Conservation (phyloP, 2,113 vertebrate species). For the Colinus virginianus region DNA sequence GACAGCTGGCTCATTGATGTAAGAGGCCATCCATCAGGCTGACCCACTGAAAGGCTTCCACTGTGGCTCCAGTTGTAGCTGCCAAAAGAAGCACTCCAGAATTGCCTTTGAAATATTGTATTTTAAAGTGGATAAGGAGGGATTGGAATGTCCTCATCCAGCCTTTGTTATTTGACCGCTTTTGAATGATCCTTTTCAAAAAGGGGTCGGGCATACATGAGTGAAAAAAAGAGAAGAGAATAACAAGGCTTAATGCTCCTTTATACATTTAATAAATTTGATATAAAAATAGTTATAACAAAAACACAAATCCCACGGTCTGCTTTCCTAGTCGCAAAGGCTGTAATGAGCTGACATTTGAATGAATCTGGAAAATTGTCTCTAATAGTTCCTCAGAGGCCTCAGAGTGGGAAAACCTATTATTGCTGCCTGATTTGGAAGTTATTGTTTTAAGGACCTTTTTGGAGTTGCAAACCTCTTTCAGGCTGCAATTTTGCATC, state of each 20-base stretch:
- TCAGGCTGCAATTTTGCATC: neutral
- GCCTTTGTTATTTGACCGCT: constrained; percentile 47
- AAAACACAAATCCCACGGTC: constrained; percentile 3
- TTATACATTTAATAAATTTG: constrained; percentile 41
- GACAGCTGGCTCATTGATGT: constrained; percentile 39
- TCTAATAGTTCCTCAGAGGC: constrained; percentile 43
- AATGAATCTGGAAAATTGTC: constrained; percentile 44
- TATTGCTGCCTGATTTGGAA: neutral
- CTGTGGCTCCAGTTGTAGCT: constrained; percentile 21
- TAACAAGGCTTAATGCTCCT: neutral
- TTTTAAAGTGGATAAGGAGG: constrained; percentile 63
- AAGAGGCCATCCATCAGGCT: constrained; percentile 45
- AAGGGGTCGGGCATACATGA: constrained; percentile 1
- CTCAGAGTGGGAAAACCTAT: constrained; percentile 18
- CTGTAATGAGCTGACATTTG: constrained; percentile 29
- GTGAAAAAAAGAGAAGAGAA: neutral
- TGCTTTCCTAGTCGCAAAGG: neutral
- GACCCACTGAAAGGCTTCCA: constrained; percentile 60
- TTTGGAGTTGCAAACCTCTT: neutral
- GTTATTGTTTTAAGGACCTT: neutral
- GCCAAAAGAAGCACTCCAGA: constrained; percentile 64
- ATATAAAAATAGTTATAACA: constrained; percentile 35
- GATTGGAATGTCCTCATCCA: constrained; percentile 53
- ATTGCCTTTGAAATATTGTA: constrained; percentile 58
- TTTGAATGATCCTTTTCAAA: constrained; percentile 62